phyloP scores from a whole-genome alignment of 2,797 vertebrate species.

The Selene dorsalis region DNA sequence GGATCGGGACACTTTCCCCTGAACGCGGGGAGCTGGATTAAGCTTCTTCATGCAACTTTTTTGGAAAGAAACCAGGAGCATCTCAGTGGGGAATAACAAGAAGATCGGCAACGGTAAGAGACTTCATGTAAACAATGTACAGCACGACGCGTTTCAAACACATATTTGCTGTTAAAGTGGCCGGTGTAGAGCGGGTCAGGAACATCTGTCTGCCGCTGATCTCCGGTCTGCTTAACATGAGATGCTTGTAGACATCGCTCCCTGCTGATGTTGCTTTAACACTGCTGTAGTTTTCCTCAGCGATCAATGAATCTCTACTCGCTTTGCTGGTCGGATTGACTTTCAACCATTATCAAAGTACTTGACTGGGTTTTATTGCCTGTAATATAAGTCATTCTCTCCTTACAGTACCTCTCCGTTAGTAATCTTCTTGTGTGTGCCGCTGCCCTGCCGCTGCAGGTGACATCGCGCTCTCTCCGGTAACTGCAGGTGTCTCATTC shows the following conservation, averaged over 20 bases:
- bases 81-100: constrained; percentile 74
- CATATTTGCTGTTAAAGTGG: background rate
- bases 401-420: constrained; percentile 36
- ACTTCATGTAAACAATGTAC: background rate
- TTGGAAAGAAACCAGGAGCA: constrained; percentile 85
- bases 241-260: background rate
- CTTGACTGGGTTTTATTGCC: background rate
- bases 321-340: background rate
- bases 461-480: constrained; percentile 75
- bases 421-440: constrained; percentile 64
- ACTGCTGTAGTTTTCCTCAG: background rate
- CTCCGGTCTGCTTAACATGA: background rate
- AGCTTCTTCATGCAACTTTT: constrained; percentile 88
- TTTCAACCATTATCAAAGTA: background rate
- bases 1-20: constrained; percentile 65
- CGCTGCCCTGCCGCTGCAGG: constrained; percentile 73
- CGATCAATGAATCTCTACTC: background rate
- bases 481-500: constrained; percentile 78
- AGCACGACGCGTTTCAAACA: background rate
- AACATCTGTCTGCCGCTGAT: constrained; percentile 34
- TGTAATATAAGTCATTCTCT: constrained; percentile 48
- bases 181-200: background rate
- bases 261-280: background rate
- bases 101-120: constrained; percentile 77
- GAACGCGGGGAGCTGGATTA: constrained; percentile 80